Conservation (phyloP, 2,113 vertebrate species). For the Scopus umbretta region DNA sequence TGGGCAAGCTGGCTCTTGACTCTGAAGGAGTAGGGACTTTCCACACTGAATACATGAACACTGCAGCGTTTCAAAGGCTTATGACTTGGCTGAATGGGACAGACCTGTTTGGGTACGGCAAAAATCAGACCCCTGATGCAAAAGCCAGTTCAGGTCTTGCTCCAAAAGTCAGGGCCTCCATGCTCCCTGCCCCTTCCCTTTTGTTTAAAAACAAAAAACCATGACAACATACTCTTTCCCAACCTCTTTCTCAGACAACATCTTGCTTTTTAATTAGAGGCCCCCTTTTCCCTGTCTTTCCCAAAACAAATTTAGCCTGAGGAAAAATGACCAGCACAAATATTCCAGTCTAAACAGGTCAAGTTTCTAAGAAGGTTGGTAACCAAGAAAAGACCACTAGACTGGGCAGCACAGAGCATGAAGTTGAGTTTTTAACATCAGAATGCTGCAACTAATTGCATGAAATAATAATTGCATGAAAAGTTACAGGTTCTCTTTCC, state of each 20-base stretch:
- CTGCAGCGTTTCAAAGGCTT: background rate
- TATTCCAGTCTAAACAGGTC: background rate
- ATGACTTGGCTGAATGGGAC: background rate
- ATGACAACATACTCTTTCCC: background rate
- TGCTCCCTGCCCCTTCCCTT: background rate
- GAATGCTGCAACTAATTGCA: background rate
- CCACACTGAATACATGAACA: background rate
- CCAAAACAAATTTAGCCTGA: background rate
- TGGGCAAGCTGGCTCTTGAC: background rate
- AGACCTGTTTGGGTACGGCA: background rate
- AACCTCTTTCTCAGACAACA: background rate
- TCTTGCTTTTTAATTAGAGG: background rate
- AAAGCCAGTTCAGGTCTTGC: background rate
- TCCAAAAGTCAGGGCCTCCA: background rate
- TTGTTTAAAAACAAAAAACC: background rate
- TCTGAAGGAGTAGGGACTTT: background rate
- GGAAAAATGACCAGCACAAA: background rate
- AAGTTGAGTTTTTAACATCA: background rate
- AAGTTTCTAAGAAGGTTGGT: background rate
- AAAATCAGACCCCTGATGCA: background rate
- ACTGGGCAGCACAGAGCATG: accelerated
- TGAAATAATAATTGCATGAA: background rate
- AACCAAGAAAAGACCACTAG: background rate
- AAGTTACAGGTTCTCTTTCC: background rate
- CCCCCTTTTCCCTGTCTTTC: background rate